Conservation (phyloP, 2,888 invertebrate species). For the Stratiomys singularior region DNA sequence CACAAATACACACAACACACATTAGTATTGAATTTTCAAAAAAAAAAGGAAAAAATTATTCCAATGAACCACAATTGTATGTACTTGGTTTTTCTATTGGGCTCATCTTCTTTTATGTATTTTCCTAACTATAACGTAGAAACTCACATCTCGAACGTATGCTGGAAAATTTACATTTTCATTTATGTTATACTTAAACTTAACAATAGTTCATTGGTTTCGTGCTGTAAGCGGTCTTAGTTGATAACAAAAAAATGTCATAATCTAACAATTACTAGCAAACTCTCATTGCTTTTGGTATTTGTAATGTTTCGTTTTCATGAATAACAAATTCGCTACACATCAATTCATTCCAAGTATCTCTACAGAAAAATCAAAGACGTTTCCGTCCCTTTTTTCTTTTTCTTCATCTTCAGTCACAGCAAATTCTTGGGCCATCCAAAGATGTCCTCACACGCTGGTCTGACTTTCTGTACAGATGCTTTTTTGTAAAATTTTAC, state of each 20-base stretch:
- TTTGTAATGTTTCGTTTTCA: background rate
- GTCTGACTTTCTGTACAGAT: conserved; percentile 3
- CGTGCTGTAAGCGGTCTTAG: too few relatives aligned
- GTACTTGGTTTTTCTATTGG: conserved; percentile 46
- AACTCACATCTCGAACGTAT: too few relatives aligned
- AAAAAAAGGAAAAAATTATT: too few relatives aligned
- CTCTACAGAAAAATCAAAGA: background rate
- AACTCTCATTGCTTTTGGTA: background rate
- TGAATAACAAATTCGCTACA: background rate
- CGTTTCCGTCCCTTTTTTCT: background rate
- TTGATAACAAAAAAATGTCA: too few relatives aligned
- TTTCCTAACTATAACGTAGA: conserved; percentile 6
- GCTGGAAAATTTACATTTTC: too few relatives aligned
- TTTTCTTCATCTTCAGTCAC: too few relatives aligned
- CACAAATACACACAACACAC: too few relatives aligned
- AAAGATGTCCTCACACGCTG: too few relatives aligned
- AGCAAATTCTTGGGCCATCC: too few relatives aligned
- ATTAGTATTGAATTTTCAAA: too few relatives aligned
- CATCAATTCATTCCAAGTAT: background rate
- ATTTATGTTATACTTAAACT: background rate
- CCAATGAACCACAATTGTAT: background rate
- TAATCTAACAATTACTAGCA: too few relatives aligned
- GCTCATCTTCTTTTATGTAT: conserved; percentile 42
- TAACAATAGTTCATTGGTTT: background rate
- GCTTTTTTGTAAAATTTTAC: background rate